These are phyloP conservation scores for Ploceus nigricollis DNA, from an alignment of 2,113 vertebrate species.

Conservation along the genomic window DNA sequence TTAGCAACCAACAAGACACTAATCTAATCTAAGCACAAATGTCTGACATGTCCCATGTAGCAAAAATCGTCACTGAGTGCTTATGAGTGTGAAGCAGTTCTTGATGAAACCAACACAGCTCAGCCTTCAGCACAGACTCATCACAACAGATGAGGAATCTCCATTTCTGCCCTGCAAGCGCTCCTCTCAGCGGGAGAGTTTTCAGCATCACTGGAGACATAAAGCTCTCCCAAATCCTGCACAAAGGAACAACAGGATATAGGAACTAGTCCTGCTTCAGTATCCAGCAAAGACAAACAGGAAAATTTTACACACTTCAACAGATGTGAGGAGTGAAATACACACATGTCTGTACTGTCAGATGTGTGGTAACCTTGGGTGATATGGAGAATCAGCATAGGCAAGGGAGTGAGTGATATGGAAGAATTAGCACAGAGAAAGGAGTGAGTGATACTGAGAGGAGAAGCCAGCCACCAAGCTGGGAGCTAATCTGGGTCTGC, in stretches of 20 bases:
- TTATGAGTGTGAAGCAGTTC: not conserved
- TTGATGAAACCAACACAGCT: not conserved
- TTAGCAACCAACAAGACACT: not conserved
- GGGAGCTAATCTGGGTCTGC: not conserved
- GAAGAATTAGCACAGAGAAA: not conserved
- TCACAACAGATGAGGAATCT: not conserved
- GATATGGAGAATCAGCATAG: not conserved
- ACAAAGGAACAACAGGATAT: not conserved
- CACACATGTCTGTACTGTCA: rapidly evolving
- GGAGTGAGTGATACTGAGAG: rapidly evolving
- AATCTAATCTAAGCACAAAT: not conserved
- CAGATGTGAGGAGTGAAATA: not conserved
- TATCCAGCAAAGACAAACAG: not conserved
- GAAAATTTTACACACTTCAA: not conserved
- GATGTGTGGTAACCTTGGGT: rapidly evolving
- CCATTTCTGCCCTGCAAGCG: not conserved
- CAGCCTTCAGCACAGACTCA: not conserved
- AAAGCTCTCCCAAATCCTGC: not conserved
- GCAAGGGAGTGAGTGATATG: not conserved
- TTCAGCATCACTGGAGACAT: not conserved
- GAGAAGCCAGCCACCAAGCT: not conserved
- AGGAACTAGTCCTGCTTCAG: not conserved
- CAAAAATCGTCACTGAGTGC: not conserved
- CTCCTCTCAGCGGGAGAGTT: not conserved
- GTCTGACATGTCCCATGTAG: not conserved